Percentiles rank a stretch among this genome's conserved stretches.
Conservation (phyloP, 2,888 invertebrate genomes). For the Oscheius sp. region DNA sequence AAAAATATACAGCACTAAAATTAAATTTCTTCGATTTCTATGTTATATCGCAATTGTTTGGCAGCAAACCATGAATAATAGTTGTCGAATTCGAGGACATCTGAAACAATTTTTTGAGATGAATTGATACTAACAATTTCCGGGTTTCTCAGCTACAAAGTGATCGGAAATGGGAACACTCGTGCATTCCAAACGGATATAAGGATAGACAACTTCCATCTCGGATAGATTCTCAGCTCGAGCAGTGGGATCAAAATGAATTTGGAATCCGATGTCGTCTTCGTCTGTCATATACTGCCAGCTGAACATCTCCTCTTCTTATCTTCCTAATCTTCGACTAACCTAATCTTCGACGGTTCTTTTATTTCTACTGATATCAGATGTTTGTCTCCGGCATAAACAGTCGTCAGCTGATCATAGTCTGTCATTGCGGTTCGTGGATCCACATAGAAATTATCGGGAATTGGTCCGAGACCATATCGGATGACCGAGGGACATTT, state of each 20-base stretch:
- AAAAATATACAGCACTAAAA: background rate
- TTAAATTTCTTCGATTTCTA: constrained; percentile 63
- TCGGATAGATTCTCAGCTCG: constrained; percentile 62
- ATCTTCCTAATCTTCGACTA: too few species aligned
- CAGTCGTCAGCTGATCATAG: constrained; percentile 68
- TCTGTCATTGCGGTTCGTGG: constrained; percentile 60
- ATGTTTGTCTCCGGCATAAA: constrained; percentile 70
- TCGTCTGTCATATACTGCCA: constrained; percentile 69
- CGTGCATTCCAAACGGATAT: constrained; percentile 69
- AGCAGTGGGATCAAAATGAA: constrained; percentile 59
- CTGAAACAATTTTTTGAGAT: constrained; percentile 44
- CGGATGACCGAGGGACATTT: constrained; percentile 65
- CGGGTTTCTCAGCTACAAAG: constrained; percentile 58
- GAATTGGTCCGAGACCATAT: constrained; percentile 68
- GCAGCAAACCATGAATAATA: constrained; percentile 70
- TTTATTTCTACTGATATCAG: constrained; percentile 67
- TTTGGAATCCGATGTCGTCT: constrained; percentile 70
- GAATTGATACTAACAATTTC: constrained; percentile 60
- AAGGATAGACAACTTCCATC: constrained; percentile 69
- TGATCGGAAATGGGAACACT: constrained; percentile 66
- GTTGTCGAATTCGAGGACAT: constrained; percentile 70
- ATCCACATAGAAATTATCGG: constrained; percentile 67
- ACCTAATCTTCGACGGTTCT: constrained; percentile 58
- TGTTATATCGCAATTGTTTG: constrained; percentile 69
- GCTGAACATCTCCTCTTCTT: too few species aligned